A percentile compares a stretch with the other conserved stretches of the same genome.
These are phyloP conservation scores for Thrips palmi DNA, from an alignment of 1,140 invertebrate species.

Conservation along the genomic window DNA sequence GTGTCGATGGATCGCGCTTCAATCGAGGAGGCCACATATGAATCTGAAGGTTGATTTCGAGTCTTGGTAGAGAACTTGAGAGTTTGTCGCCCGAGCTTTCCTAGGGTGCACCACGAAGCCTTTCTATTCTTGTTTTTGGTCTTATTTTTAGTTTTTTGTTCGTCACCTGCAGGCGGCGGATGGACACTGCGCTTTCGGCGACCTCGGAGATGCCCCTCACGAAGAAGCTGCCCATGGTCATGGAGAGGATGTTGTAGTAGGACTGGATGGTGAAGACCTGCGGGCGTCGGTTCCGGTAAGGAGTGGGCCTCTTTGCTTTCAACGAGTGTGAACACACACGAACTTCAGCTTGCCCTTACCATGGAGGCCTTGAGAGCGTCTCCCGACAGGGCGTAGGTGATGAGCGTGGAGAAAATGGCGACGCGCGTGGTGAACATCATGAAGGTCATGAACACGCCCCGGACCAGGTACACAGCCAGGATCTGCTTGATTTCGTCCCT, in stretches of 20 bases:
- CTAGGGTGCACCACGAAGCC: too few species aligned
- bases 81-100: too few species aligned
- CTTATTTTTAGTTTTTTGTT: background rate
- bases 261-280: slow-evolving; percentile 22
- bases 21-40: too few species aligned
- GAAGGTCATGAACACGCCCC: slow-evolving; percentile 53
- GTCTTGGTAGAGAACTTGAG: too few species aligned
- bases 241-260: slow-evolving; percentile 22
- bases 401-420: slow-evolving; percentile 40
- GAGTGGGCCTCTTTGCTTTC: background rate
- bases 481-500: too few species aligned
- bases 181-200: slow-evolving; percentile 20
- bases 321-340: background rate
- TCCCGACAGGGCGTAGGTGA: slow-evolving; percentile 34
- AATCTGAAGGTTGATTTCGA: too few species aligned
- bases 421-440: slow-evolving; percentile 47
- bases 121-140: background rate
- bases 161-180: slow-evolving; percentile 18
- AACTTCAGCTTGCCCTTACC: slow-evolving; percentile 18
- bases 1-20: too few species aligned
- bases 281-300: slow-evolving; percentile 2
- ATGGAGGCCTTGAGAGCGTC: slow-evolving; percentile 34
- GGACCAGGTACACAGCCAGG: too few species aligned
- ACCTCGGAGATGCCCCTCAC: slow-evolving; percentile 23
- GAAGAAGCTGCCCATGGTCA: slow-evolving; percentile 24